Evolutionary conservation across 2,113 vertebrate species (phyloP).

Genomic region (Meles meles): DNA sequence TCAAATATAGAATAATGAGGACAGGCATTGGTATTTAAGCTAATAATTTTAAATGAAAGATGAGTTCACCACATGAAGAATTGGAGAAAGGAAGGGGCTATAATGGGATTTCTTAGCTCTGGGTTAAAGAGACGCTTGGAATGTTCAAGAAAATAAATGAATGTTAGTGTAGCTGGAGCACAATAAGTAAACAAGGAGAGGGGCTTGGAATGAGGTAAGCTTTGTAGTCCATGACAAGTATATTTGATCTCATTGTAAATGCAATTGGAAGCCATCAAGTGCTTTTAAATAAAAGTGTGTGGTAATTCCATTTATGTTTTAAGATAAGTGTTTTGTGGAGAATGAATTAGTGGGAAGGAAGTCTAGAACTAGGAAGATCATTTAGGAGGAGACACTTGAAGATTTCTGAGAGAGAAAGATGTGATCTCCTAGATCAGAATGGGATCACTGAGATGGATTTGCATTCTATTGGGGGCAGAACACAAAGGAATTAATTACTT

Average conservation of each 20-base stretch:
- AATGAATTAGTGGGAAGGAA: neutral
- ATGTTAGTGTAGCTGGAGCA: neutral
- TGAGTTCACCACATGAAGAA: neutral
- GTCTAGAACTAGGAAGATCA: neutral
- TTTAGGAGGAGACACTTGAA: neutral
- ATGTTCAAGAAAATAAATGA: neutral
- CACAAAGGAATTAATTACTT: neutral
- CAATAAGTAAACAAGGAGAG: neutral
- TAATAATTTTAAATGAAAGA: neutral
- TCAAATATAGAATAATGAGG: neutral
- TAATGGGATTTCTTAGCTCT: neutral
- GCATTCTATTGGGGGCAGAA: neutral
- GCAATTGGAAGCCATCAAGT: neutral
- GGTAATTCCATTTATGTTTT: neutral
- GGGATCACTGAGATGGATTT: neutral
- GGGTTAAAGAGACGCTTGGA: neutral
- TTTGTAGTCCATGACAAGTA: neutral
- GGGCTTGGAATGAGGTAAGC: neutral
- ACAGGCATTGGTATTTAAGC: neutral
- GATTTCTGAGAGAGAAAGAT: neutral
- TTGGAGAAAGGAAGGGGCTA: neutral
- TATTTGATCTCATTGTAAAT: neutral
- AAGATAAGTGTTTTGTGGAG: neutral
- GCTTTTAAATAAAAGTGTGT: neutral
- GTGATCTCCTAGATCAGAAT: neutral